Percentiles rank a stretch among this genome's conserved stretches.
Evolutionary conservation across 2,113 vertebrate genomes (phyloP).

Genomic region (Hippolais icterina): DNA sequence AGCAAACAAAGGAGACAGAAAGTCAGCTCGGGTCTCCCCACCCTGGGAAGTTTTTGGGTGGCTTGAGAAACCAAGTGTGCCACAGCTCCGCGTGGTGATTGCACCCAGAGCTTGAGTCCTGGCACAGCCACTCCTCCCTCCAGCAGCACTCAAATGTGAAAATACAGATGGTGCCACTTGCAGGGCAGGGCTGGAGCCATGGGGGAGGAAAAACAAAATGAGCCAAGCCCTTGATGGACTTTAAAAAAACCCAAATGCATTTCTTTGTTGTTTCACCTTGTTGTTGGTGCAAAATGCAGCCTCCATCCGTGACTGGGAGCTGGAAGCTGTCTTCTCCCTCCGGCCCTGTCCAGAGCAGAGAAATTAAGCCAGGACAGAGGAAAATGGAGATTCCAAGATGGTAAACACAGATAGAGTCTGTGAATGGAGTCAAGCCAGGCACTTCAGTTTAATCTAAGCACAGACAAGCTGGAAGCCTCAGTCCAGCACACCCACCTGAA

Average conservation of each 20-base stretch:
- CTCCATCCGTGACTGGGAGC: background rate
- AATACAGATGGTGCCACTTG: background rate
- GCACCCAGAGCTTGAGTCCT: rapidly evolving
- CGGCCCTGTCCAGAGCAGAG: background rate
- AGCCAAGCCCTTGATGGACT: background rate
- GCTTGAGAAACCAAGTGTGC: background rate
- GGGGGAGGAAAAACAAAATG: background rate
- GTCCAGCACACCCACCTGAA: rapidly evolving
- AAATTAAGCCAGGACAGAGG: background rate
- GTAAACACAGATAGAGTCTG: background rate
- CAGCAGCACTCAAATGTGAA: rapidly evolving
- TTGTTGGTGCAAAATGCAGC: background rate
- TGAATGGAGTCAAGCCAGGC: background rate
- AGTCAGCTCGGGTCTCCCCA: background rate
- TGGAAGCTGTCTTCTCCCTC: background rate
- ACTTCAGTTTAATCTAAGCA: background rate
- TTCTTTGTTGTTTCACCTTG: background rate
- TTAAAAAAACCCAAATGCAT: background rate
- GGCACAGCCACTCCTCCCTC: background rate
- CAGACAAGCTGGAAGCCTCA: background rate
- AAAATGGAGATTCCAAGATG: background rate
- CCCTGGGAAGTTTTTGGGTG: background rate
- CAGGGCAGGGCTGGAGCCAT: background rate
- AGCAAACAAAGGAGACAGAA: background rate
- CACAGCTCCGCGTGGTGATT: rapidly evolving